Percentiles rank a stretch among this genome's conserved stretches.
These are phyloP conservation scores for Castor canadensis DNA, from an alignment of 2,113 vertebrate species.

Conservation along the genomic window DNA sequence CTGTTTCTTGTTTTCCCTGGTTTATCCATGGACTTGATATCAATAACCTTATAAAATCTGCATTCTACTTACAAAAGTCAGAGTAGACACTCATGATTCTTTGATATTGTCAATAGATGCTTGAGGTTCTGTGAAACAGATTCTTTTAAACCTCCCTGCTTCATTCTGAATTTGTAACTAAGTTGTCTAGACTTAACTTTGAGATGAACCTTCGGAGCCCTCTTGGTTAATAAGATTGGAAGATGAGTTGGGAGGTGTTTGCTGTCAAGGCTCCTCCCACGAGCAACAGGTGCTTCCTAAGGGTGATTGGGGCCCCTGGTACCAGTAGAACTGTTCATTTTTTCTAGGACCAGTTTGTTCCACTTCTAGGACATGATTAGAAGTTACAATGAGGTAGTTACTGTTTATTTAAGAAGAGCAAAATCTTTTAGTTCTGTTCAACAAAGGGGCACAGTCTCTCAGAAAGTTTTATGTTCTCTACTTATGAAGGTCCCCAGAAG, in stretches of 20 bases:
- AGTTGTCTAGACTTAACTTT: not conserved
- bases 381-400: not conserved
- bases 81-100: not conserved
- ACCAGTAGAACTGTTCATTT: not conserved
- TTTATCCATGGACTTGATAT: not conserved
- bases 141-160: not conserved
- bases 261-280: not conserved
- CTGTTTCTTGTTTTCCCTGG: not conserved
- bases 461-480: not conserved
- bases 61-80: not conserved
- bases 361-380: not conserved
- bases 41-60: not conserved
- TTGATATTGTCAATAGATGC: not conserved
- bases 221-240: not conserved
- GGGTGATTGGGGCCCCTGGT: not conserved
- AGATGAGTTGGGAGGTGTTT: not conserved
- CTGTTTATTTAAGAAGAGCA: not conserved
- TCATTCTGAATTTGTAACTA: not conserved
- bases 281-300: not conserved
- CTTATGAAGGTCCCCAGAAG: not conserved
- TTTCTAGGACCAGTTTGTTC: not conserved
- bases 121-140: not conserved
- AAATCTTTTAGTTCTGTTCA: not conserved
- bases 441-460: not conserved
- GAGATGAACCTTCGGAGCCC: not conserved